A percentile compares a stretch with the other conserved stretches of the same genome.
phyloP scores from a whole-genome alignment of 2,797 vertebrate genomes.

The Enteromius unitaeniatus region DNA sequence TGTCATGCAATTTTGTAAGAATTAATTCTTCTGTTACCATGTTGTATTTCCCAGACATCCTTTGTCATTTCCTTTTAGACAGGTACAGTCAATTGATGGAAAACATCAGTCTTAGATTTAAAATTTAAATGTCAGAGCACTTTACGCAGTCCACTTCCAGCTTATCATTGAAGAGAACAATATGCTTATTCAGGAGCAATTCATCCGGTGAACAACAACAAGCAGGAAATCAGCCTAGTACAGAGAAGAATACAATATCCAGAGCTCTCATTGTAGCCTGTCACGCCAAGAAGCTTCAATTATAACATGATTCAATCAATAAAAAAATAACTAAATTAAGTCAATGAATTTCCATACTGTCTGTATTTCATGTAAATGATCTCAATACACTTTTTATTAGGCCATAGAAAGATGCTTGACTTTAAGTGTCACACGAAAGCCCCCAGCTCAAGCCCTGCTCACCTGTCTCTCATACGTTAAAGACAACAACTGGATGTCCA shows the following conservation, averaged over 20 bases:
- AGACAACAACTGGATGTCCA: conserved; percentile 28
- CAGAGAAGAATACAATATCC: conserved; percentile 34
- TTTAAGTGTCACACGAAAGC: neutral
- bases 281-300: neutral
- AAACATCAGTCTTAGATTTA: conserved; percentile 59
- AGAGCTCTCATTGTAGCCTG: neutral
- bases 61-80: conserved; percentile 58
- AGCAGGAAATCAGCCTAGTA: conserved; percentile 59
- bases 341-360: neutral
- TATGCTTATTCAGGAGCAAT: conserved; percentile 60
- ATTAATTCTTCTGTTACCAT: neutral
- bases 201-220: conserved; percentile 41
- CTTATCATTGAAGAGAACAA: conserved; percentile 70
- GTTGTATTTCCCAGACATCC: conserved; percentile 24
- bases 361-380: neutral
- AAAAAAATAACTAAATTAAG: neutral
- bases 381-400: conserved; percentile 1
- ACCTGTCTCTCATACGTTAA: conserved; percentile 8
- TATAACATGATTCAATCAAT: neutral
- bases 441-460: neutral
- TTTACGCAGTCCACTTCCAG: conserved; percentile 56
- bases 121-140: conserved; percentile 57
- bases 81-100: conserved; percentile 56
- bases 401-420: neutral
- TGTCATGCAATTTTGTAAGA: neutral